phyloP scores from a whole-genome alignment of 1,140 invertebrate genomes.

The Drosophila bocki region DNA sequence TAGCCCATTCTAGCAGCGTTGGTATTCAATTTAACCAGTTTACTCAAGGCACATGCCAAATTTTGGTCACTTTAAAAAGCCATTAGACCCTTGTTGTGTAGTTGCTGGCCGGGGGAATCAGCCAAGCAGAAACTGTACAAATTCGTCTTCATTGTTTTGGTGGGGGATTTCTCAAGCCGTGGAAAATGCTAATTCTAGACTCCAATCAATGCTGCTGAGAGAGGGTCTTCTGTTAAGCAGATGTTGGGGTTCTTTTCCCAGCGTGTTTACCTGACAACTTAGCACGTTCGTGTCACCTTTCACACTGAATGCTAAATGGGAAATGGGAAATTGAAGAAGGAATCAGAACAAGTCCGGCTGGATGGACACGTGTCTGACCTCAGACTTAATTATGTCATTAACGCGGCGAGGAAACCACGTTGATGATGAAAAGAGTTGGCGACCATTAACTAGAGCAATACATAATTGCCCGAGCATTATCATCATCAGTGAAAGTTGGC shows the following conservation, averaged over 20 bases:
- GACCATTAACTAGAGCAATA: constrained; percentile 38
- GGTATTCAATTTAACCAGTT: constrained; percentile 43
- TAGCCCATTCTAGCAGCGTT: constrained; percentile 18
- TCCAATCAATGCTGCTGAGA: constrained; percentile 47
- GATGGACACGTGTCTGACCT: constrained; percentile 50
- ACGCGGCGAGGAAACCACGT: background rate
- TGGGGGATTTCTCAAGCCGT: constrained; percentile 23
- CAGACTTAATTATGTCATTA: constrained; percentile 58
- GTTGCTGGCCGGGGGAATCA: constrained; percentile 27
- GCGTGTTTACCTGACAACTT: constrained; percentile 58
- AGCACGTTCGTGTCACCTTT: constrained; percentile 47
- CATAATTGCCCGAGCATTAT: constrained; percentile 46
- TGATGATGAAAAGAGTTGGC: constrained; percentile 21
- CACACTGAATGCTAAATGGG: constrained; percentile 19
- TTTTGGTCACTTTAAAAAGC: constrained; percentile 76
- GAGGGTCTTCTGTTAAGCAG: constrained; percentile 20
- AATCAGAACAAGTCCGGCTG: background rate
- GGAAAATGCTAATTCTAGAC: constrained; percentile 63
- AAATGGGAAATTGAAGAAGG: constrained; percentile 30
- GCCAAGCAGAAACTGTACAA: constrained; percentile 70
- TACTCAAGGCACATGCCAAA: constrained; percentile 62
- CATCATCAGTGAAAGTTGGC: constrained; percentile 74
- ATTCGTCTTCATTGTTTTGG: constrained; percentile 50
- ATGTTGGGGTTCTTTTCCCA: constrained; percentile 34
- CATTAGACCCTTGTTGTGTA: constrained; percentile 59